Percentiles rank a stretch among this genome's conserved stretches.
Evolutionary conservation across 2,888 invertebrate genomes (phyloP).

Genomic region (Caenorhabditis sp.): DNA sequence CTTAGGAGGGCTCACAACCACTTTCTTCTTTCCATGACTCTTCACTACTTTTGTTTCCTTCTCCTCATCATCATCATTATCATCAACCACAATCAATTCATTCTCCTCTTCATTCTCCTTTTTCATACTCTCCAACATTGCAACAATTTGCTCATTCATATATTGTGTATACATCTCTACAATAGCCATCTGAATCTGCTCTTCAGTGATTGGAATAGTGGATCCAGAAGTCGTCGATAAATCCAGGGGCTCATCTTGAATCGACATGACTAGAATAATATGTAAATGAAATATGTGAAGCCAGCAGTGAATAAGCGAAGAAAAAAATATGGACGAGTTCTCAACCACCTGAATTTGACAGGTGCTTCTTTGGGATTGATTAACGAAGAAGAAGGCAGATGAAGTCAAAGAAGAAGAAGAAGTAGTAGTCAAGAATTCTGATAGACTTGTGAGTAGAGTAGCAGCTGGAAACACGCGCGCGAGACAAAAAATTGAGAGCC

Average conservation of each 20-base stretch:
- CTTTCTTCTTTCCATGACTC: neutral
- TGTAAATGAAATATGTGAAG: neutral
- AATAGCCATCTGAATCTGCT: neutral
- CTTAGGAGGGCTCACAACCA: neutral
- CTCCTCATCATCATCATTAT: neutral
- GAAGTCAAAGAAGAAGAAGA: neutral
- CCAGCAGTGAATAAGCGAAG: neutral
- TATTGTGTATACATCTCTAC: conserved; percentile 3
- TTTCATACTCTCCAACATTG: neutral
- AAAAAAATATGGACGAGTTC: conserved; percentile 5
- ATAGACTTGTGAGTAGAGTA: conserved; percentile 16
- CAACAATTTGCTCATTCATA: neutral
- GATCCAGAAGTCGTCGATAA: conserved; percentile 6
- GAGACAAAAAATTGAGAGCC: conserved; percentile 18
- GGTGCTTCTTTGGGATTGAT: conserved; percentile 39
- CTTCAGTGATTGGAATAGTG: neutral
- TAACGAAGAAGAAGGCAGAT: neutral
- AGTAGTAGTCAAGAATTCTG: neutral
- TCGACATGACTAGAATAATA: neutral
- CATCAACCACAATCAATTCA: neutral
- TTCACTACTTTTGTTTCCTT: neutral
- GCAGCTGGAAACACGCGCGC: conserved; percentile 27
- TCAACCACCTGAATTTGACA: conserved; percentile 46
- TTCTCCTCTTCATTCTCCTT: neutral
- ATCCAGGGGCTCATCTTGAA: conserved; percentile 34